A percentile compares a stretch with the other conserved stretches of the same genome.
These are phyloP conservation scores for Oophaga sylvatica DNA, from an alignment of 2,797 vertebrate species.

Conservation along the genomic window DNA sequence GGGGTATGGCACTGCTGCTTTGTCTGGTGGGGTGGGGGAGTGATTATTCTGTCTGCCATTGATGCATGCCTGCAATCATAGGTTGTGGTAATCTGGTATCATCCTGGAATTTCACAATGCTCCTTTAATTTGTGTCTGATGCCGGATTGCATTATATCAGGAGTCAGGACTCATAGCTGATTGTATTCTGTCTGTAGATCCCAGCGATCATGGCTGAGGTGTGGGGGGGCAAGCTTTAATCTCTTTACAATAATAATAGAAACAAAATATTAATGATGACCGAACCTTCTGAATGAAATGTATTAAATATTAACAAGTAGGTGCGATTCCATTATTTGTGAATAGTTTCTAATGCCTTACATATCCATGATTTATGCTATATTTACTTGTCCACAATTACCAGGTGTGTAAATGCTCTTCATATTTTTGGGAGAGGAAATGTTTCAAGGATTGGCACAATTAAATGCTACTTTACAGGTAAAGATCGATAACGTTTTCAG, in stretches of 20 bases:
- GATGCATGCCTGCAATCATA: not conserved
- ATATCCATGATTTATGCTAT: not conserved
- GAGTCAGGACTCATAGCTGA: not conserved
- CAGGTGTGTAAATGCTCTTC: not conserved
- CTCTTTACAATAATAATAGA: not conserved
- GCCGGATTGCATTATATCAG: not conserved
- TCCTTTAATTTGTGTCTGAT: constrained; percentile 6
- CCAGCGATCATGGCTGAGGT: not conserved
- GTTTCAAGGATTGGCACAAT: not conserved
- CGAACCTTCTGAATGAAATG: not conserved
- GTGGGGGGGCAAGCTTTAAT: not conserved
- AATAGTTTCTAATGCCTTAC: not conserved
- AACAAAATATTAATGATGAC: not conserved
- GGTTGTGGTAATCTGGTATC: not conserved
- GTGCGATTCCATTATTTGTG: not conserved
- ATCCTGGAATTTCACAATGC: not conserved
- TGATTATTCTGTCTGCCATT: constrained; percentile 17
- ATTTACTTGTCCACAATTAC: not conserved
- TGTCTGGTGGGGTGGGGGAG: not conserved
- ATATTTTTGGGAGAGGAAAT: not conserved
- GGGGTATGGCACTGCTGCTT: constrained; percentile 37
- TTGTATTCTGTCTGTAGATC: not conserved
- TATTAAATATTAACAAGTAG: not conserved
- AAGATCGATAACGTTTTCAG: not conserved
- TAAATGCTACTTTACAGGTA: not conserved